Conservation (phyloP, 92 coral and sea anemone genomes). For the Metridium senile region DNA sequence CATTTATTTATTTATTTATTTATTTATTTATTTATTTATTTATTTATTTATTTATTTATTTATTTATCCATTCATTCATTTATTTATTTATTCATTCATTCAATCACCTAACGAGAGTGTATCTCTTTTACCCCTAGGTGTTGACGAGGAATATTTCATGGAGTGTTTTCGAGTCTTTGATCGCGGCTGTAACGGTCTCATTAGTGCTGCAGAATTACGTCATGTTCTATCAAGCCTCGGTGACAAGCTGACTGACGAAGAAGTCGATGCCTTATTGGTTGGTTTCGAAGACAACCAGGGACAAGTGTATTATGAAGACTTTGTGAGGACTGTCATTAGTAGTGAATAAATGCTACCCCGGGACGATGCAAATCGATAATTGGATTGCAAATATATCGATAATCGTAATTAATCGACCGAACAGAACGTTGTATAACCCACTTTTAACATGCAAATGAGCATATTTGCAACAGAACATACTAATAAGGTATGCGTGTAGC, state of each 20-base stretch:
- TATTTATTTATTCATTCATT: background rate
- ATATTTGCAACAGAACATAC: no score
- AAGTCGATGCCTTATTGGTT: constrained; percentile 76
- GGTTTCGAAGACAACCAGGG: constrained; percentile 96
- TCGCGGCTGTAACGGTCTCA: constrained; percentile 84
- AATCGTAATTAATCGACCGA: no score
- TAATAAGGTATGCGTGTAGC: no score
- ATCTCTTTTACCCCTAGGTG: constrained; percentile 23
- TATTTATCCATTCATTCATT: background rate
- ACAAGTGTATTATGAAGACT: constrained; percentile 86
- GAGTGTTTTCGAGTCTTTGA: constrained; percentile 96
- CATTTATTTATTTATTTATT: background rate
- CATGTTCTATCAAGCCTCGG: constrained; percentile 93
- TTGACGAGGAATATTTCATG: constrained; percentile 84
- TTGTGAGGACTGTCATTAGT: constrained; percentile 82
- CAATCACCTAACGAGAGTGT: background rate
- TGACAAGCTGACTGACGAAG: constrained; percentile 83
- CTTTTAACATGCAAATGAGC: no score
- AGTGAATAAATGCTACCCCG: constrained; percentile 52
- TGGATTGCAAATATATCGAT: no score
- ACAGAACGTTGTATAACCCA: no score
- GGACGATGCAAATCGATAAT: no score
- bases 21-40: background rate
- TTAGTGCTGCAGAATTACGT: constrained; percentile 90
- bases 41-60: background rate